These are phyloP conservation scores for Felis catus DNA, from an alignment of 2,113 vertebrate genomes.

Conservation along the genomic window F.catus_Fca126_mat1.0 CM031415.1:190808001-190808500, in stretches of 20 bases:
- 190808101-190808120: neutral
- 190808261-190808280: conserved; percentile 32
- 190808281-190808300: conserved; percentile 39
- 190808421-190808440: neutral
- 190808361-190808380: conserved; percentile 22
- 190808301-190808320: neutral
- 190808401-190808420: conserved; percentile 61
- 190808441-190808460: neutral
- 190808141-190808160: neutral
- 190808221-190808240: neutral
- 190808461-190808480: conserved; percentile 23
- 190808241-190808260: conserved; percentile 33
- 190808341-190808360: conserved; percentile 7
- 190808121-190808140: neutral
- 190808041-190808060: neutral
- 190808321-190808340: conserved; percentile 28
- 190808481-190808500: conserved; percentile 41
- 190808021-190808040: neutral
- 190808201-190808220: neutral
- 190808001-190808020: neutral
- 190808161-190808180: neutral
- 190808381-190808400: conserved; percentile 34
- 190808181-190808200: conserved; percentile 7
- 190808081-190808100: neutral
- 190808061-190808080: neutral